Percentiles rank a stretch among this genome's conserved stretches.
phyloP scores from a whole-genome alignment of 2,113 vertebrate genomes.

The Anarrhichthys ocellatus region DNA sequence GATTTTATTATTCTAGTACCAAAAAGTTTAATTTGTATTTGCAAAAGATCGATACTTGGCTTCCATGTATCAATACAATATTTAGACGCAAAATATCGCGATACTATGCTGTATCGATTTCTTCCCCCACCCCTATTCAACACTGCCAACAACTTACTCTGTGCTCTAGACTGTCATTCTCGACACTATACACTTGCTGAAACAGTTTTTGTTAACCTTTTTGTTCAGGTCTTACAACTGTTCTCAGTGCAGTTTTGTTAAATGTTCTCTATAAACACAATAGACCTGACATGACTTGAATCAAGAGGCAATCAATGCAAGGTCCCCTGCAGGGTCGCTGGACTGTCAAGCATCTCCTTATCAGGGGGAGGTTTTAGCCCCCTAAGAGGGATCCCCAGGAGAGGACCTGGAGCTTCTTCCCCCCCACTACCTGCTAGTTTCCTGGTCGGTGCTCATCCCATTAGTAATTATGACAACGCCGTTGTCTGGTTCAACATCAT shows the following conservation, averaged over 20 bases:
- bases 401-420: not conserved
- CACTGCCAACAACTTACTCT: not conserved
- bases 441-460: slow-evolving; percentile 1
- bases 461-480: slow-evolving; percentile 27
- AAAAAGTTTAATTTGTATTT: too few species aligned
- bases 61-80: too few species aligned
- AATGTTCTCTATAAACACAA: not conserved
- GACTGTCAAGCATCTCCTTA: not conserved
- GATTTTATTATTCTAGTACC: too few species aligned
- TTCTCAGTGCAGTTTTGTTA: not conserved
- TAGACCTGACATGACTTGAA: not conserved
- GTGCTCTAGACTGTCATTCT: not conserved
- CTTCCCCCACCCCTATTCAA: not conserved
- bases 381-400: not conserved
- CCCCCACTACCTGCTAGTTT: not conserved
- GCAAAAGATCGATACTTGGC: too few species aligned
- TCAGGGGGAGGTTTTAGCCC: not conserved
- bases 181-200: not conserved
- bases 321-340: not conserved
- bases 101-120: too few species aligned
- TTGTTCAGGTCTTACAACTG: not conserved
- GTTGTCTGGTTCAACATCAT: slow-evolving; percentile 41
- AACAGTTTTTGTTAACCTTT: not conserved
- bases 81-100: too few species aligned
- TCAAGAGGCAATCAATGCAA: not conserved